These are phyloP conservation scores for Hycleus cichorii DNA, from an alignment of 1,140 invertebrate species.

Conservation along the genomic window DNA sequence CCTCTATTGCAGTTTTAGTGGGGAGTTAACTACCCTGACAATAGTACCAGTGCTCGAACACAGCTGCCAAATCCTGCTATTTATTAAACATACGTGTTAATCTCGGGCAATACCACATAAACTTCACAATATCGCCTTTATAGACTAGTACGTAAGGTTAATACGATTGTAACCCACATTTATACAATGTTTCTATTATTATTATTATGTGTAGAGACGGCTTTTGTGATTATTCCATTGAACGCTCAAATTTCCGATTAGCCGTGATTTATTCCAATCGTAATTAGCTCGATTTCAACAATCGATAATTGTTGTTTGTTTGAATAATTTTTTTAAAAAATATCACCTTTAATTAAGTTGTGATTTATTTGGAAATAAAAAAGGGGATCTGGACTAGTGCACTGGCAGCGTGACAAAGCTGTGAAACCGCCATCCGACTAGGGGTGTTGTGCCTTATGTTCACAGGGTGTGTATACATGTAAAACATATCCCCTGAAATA, in stretches of 20 bases:
- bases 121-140: slow-evolving; percentile 11
- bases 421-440: slow-evolving; percentile 2
- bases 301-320: no score
- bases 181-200: slow-evolving; percentile 13
- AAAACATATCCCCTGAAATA: slow-evolving; percentile 10
- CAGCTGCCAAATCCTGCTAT: slow-evolving; percentile 30
- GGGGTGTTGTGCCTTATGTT: slow-evolving; percentile 8
- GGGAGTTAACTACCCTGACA: slow-evolving; percentile 21
- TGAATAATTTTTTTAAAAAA: no score
- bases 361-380: slow-evolving; percentile 2
- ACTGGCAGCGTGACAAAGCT: slow-evolving; percentile 6
- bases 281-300: no score
- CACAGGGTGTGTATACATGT: slow-evolving; percentile 13
- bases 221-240: slow-evolving; percentile 4
- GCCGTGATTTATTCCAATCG: no score
- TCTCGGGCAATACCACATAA: slow-evolving; percentile 18
- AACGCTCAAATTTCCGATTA: no score
- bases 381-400: no score
- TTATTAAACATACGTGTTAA: slow-evolving; percentile 30
- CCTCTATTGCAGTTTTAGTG: no score
- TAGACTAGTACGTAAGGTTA: slow-evolving; percentile 9
- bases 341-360: neutral
- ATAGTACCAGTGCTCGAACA: slow-evolving; percentile 22
- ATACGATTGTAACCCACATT: slow-evolving; percentile 13
- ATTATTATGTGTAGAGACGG: slow-evolving; percentile 2